Base-by-base conservation (phyloP, 1,140 invertebrate genomes). In the Helicoverpa armigera region DNA sequence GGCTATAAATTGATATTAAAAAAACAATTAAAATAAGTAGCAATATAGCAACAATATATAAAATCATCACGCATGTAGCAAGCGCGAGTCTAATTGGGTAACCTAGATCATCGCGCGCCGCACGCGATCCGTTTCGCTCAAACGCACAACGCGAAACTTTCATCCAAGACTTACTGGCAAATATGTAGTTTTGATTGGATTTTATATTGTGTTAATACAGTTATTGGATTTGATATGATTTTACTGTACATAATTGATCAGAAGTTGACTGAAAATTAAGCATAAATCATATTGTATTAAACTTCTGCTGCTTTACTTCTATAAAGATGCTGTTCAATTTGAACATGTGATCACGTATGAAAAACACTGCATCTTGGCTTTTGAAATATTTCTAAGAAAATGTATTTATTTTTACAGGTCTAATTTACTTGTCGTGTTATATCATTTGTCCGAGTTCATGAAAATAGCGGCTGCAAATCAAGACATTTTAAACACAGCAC, bases 141-240 rank as follows among this genome's bases (percentile, higher is more conserved):
- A 90, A 88, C 81, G 86, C 82, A 65, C 85, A 87, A 86, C 54
- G 79, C 79, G 53, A 76, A 82, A 82, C 89, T 91, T 89, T 91
- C 88, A 87, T 88, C 81, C 51, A 83, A 86, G 86, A 86, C 86
- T 89, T 87, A 88, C 83, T 54, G 83, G 75, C 82, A 67, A 50
- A 53, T 70, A 29, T 70, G 29, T 53, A 70, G 67, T 70, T 53
- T 70, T 53, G 48, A 53, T 50, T 53, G 50, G 31, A 70, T 16
- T 16, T n/a, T 14, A n/a, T 70, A 23, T 18, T 18, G 35, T 35
- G 35, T 29, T 16, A 53, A 23, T 80, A 50, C 35, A 35, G 63
- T 67, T n/a, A 61, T 9, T 65, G 14, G 61, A 65, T 65, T n/a
- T 43, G 9, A 67, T 50, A 50, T 50, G n/a, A 50, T 50, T 50